A percentile compares a stretch with the other conserved stretches of the same genome.
These are phyloP conservation scores for Perodicticus potto DNA, from an alignment of 2,797 vertebrate species.

Conservation along the genomic window DNA sequence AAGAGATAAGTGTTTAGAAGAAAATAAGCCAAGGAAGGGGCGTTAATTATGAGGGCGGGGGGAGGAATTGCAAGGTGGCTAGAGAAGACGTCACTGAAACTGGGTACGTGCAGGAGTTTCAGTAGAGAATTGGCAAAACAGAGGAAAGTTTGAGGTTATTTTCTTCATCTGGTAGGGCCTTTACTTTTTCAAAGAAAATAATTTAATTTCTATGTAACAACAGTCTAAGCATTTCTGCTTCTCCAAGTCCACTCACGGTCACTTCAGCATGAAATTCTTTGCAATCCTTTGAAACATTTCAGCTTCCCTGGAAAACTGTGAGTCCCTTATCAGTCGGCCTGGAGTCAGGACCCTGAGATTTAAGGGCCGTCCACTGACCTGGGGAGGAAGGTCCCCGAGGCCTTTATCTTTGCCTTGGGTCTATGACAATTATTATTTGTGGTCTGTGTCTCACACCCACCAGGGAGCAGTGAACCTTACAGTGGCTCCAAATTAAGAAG, in stretches of 20 bases:
- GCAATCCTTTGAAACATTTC: slow-evolving; percentile 61
- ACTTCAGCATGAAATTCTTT: slow-evolving; percentile 15
- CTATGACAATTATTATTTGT: slow-evolving; percentile 84
- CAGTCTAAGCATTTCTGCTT: slow-evolving; percentile 8
- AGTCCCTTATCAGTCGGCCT: slow-evolving; percentile 73
- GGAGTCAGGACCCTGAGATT: slow-evolving; percentile 72
- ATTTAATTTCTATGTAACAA: not conserved
- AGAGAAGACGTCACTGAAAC: not conserved
- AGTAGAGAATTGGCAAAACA: not conserved
- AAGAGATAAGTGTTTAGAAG: not conserved
- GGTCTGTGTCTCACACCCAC: slow-evolving; percentile 85
- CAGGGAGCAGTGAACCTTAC: slow-evolving; percentile 83
- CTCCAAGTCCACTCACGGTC: not conserved
- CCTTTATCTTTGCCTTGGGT: slow-evolving; percentile 84
- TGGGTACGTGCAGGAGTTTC: not conserved
- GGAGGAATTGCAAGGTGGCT: not conserved
- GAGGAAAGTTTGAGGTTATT: not conserved
- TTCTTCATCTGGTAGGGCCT: slow-evolving; percentile 44
- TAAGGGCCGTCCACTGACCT: slow-evolving; percentile 79
- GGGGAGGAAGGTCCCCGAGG: slow-evolving; percentile 76
- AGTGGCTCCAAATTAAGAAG: slow-evolving; percentile 85
- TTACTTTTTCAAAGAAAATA: not conserved
- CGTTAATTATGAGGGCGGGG: not conserved
- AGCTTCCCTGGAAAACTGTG: not conserved
- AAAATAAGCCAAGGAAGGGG: not conserved